Conservation (phyloP, 2,888 invertebrate genomes). For the Ceriagrion tenellum region DNA sequence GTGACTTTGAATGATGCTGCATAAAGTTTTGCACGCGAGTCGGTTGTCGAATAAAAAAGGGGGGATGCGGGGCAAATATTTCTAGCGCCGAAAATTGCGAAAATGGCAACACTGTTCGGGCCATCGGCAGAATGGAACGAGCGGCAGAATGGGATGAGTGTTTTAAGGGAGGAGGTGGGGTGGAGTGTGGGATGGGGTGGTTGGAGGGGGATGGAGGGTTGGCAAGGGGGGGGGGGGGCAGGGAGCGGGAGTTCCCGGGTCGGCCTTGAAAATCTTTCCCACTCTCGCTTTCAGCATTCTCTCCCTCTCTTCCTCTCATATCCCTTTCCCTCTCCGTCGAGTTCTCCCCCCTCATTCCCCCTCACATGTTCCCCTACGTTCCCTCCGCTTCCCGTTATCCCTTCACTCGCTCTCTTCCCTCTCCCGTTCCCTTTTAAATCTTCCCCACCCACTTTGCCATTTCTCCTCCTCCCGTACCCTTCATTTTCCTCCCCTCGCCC, state of each 20-base stretch:
- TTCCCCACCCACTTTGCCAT: not conserved
- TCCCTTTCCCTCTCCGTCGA: not conserved
- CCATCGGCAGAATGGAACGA: not conserved
- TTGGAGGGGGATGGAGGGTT: not conserved
- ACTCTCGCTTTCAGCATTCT: not conserved
- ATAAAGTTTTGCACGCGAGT: too few relatives aligned
- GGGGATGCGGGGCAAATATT: not conserved
- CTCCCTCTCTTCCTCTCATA: not conserved
- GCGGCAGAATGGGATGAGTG: not conserved
- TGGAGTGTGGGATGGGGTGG: not conserved
- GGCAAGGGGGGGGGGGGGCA: not conserved
- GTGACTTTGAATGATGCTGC: too few relatives aligned
- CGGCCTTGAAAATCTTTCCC: slow-evolving; percentile 43
- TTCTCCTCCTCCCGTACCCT: not conserved
- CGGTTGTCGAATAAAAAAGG: too few relatives aligned
- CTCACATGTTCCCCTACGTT: not conserved
- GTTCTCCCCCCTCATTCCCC: too few relatives aligned
- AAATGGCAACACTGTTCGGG: slow-evolving; percentile 4
- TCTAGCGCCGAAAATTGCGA: not conserved
- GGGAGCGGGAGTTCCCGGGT: not conserved
- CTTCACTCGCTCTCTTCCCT: not conserved
- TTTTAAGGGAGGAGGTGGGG: not conserved
- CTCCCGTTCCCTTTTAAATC: slow-evolving; percentile 5
- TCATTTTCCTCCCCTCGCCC: not conserved
- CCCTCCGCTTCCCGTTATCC: not conserved